These are phyloP conservation scores for Aradophagus sp. DNA, from an alignment of 1,140 invertebrate species.

Conservation along the genomic window DNA sequence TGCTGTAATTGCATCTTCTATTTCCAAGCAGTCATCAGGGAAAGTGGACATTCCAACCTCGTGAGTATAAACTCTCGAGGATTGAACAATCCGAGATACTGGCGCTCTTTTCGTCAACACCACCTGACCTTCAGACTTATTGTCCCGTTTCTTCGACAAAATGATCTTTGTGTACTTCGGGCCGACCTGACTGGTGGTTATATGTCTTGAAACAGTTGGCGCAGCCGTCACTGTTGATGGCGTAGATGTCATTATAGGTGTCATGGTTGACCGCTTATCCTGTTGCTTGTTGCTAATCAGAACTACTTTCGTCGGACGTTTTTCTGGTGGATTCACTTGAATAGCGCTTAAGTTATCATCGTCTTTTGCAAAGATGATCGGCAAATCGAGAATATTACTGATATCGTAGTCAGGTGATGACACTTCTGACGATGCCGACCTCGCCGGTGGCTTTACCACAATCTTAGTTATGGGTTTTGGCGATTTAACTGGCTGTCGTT, in stretches of 20 bases:
- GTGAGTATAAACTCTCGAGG: conserved; percentile 43
- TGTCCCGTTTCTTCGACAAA: conserved; percentile 71
- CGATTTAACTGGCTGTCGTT: conserved; percentile 32
- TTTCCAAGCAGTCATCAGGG: conserved; percentile 51
- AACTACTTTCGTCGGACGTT: conserved; percentile 62
- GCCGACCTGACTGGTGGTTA: conserved; percentile 55
- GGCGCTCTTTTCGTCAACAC: conserved; percentile 63
- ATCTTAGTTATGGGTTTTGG: conserved; percentile 70
- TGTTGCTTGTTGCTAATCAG: conserved; percentile 68
- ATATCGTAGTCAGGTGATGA: conserved; percentile 73
- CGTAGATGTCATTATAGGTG: too few relatives aligned
- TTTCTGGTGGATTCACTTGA: conserved; percentile 48
- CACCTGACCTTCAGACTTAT: conserved; percentile 58
- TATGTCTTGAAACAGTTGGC: conserved; percentile 46
- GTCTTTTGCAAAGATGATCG: conserved; percentile 81
- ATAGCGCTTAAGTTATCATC: conserved; percentile 74
- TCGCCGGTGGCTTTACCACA: conserved; percentile 55
- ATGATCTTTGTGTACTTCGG: conserved; percentile 77
- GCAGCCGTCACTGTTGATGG: conserved; percentile 1
- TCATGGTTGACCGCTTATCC: conserved; percentile 48
- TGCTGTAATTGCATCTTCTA: conserved; percentile 66
- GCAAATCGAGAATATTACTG: conserved; percentile 79
- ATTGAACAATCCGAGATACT: conserved; percentile 47
- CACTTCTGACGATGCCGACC: conserved; percentile 58
- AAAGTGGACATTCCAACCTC: conserved; percentile 56